Evolutionary conservation across 2,113 vertebrate species (phyloP).

Genomic region (Stomatorhinus ivindoensis): DNA sequence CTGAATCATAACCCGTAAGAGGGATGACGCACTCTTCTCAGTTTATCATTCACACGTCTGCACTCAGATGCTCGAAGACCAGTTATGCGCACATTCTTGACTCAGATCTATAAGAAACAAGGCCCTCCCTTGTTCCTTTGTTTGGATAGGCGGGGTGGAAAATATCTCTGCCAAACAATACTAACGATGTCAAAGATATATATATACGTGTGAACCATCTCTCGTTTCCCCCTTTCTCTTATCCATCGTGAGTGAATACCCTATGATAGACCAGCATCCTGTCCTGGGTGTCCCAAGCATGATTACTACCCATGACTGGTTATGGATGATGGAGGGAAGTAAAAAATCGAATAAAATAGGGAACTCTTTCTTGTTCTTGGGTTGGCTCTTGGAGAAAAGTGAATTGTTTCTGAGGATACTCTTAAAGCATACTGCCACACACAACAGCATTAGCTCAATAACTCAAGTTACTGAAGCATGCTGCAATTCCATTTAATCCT

Average conservation of each 20-base stretch:
- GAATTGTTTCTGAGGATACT: background rate
- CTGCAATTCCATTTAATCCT: conserved; percentile 1
- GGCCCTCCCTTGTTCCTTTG: background rate
- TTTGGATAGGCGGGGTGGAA: background rate
- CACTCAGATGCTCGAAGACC: background rate
- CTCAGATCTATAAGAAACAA: background rate
- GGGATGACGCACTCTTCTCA: background rate
- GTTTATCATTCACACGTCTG: background rate
- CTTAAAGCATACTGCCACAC: background rate
- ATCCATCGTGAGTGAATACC: background rate
- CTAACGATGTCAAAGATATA: background rate
- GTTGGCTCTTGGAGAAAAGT: background rate
- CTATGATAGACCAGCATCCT: background rate
- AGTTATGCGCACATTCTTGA: background rate
- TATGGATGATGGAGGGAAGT: background rate
- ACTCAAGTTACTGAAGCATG: conserved; percentile 8
- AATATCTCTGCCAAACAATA: background rate
- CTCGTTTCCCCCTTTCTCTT: background rate
- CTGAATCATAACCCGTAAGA: background rate
- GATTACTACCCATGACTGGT: background rate
- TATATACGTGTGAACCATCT: background rate
- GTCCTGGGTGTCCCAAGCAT: background rate
- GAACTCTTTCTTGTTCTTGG: background rate
- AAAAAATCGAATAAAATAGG: background rate
- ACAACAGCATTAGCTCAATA: background rate